Conservation (phyloP, 2,113 vertebrate species). For the Neomonachus schauinslandi region DNA sequence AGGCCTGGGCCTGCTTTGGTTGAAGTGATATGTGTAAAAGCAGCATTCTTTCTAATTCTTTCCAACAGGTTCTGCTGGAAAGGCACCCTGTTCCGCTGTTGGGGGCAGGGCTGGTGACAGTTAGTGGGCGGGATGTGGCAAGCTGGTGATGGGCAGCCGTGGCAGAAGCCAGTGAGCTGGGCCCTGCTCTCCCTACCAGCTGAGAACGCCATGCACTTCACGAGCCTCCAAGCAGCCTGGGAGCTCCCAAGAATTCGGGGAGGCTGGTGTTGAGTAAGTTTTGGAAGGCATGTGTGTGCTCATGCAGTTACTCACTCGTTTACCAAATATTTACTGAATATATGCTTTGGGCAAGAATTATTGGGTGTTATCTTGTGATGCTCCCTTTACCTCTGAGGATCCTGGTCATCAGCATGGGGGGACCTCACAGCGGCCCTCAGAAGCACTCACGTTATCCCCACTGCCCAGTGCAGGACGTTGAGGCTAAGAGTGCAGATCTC, state of each 20-base stretch:
- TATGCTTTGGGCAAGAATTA: not conserved
- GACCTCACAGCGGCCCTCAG: not conserved
- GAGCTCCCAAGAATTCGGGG: conserved; percentile 33
- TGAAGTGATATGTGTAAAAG: not conserved
- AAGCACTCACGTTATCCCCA: not conserved
- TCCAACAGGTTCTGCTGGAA: not conserved
- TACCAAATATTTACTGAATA: not conserved
- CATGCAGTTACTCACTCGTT: not conserved
- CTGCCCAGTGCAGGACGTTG: not conserved
- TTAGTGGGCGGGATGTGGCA: not conserved
- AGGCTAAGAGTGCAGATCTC: not conserved
- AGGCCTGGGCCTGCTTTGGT: no score
- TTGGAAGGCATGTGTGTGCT: not conserved
- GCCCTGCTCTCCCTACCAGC: not conserved
- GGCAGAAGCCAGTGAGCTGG: not conserved
- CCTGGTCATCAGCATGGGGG: not conserved
- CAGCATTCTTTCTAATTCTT: not conserved
- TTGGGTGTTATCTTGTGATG: rapidly evolving
- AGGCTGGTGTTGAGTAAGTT: not conserved
- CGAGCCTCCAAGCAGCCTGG: not conserved
- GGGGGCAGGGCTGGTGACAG: not conserved
- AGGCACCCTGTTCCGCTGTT: not conserved
- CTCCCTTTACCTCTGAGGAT: not conserved
- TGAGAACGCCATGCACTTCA: not conserved
- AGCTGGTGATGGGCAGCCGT: not conserved